A percentile compares a stretch with the other conserved stretches of the same genome.
phyloP scores from a whole-genome alignment of 1,140 invertebrate species.

The Whitmania pigra region DNA sequence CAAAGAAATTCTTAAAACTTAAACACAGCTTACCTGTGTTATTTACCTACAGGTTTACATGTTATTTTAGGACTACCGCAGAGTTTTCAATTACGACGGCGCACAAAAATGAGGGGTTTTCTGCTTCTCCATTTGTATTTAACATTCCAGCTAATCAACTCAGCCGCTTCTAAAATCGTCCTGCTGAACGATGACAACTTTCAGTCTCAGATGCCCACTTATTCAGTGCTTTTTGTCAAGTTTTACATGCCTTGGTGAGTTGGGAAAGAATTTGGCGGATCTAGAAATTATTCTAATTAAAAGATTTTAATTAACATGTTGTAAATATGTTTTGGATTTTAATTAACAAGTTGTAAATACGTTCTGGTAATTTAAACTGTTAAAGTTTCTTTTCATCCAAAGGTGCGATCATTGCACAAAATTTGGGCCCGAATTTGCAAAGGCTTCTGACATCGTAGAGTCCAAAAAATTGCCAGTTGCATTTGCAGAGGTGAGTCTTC shows the following conservation, averaged over 20 bases:
- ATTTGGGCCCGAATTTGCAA: conserved; percentile 3
- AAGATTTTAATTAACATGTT: too few species aligned
- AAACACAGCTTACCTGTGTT: neutral
- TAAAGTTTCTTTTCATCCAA: neutral
- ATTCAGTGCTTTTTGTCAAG: neutral
- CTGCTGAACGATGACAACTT: neutral
- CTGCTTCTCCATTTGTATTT: neutral
- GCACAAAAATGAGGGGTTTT: neutral
- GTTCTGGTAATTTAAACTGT: neutral
- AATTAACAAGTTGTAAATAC: too few species aligned
- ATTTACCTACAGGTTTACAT: neutral
- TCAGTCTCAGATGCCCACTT: neutral
- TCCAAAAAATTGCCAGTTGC: neutral
- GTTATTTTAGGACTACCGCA: neutral
- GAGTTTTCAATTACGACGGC: neutral
- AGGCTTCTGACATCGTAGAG: neutral
- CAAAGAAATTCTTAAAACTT: too few species aligned
- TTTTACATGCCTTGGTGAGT: conserved; percentile 6
- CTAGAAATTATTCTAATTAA: too few species aligned
- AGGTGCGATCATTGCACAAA: neutral
- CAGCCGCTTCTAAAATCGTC: neutral
- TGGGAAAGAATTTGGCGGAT: too few species aligned
- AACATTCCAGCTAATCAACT: neutral
- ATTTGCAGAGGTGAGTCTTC: neutral
- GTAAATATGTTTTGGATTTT: too few species aligned